These are phyloP conservation scores for Clarias pachynema DNA, from an alignment of 2,797 vertebrate species.

Conservation along the genomic window DNA sequence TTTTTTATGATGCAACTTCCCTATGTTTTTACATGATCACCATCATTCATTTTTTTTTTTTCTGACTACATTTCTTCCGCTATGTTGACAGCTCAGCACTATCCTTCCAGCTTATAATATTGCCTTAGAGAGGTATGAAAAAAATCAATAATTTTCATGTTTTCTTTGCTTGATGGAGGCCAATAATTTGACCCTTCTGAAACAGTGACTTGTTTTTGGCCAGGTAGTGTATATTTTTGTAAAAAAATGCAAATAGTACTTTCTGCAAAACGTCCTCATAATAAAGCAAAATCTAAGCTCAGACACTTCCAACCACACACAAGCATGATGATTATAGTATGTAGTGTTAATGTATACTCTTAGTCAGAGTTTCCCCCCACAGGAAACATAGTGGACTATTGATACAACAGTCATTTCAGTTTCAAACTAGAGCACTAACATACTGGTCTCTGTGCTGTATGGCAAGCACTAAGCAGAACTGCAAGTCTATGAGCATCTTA, in stretches of 20 bases:
- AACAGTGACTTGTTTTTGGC: too few relatives aligned
- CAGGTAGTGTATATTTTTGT: too few relatives aligned
- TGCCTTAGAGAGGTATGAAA: too few relatives aligned
- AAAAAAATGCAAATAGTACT: slow-evolving; percentile 3
- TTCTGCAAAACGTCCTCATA: neutral
- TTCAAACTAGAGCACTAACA: slow-evolving; percentile 33
- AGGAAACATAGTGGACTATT: slow-evolving; percentile 25
- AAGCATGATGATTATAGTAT: neutral
- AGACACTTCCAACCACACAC: neutral
- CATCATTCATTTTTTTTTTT: too few relatives aligned
- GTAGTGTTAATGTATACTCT: slow-evolving; percentile 19
- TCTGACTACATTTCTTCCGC: too few relatives aligned
- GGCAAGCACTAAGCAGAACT: neutral
- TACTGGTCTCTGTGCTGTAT: slow-evolving; percentile 37
- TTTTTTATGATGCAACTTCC: too few relatives aligned
- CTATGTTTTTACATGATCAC: too few relatives aligned
- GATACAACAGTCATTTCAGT: slow-evolving; percentile 33
- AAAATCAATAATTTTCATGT: too few relatives aligned
- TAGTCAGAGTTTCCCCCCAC: neutral
- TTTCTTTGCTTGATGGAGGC: too few relatives aligned
- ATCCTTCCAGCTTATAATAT: too few relatives aligned
- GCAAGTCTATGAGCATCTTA: slow-evolving; percentile 23
- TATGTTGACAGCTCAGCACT: too few relatives aligned
- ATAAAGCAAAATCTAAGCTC: slow-evolving; percentile 3
- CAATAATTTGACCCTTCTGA: too few relatives aligned